Percentiles rank a stretch among this genome's conserved stretches.
Conservation (phyloP, 2,113 vertebrate species). For the Prunella fulvescens region DNA sequence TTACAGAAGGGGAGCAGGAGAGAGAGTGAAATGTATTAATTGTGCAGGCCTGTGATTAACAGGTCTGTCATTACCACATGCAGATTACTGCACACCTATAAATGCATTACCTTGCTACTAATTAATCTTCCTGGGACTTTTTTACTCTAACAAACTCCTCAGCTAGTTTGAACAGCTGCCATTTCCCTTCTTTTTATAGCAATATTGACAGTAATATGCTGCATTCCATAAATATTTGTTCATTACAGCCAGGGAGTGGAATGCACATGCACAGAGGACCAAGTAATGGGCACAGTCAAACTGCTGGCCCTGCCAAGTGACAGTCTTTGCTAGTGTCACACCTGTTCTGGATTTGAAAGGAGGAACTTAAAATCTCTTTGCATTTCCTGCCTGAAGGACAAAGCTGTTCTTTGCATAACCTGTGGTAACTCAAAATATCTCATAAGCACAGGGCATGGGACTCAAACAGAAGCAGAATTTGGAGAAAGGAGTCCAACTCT, state of each 20-base stretch:
- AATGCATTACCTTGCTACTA: neutral
- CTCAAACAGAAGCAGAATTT: neutral
- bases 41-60: neutral
- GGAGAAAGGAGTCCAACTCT: neutral
- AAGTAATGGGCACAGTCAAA: neutral
- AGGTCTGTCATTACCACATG: neutral
- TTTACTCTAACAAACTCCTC: neutral
- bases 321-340: slow-evolving; percentile 8
- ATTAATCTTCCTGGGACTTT: neutral
- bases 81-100: neutral
- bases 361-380: neutral
- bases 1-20: neutral
- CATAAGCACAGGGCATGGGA: rapidly evolving
- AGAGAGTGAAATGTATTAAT: neutral
- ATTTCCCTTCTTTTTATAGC: neutral
- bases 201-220: neutral
- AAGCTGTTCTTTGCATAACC: neutral
- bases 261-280: neutral
- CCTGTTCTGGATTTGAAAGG: neutral
- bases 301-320: neutral
- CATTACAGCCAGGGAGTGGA: neutral
- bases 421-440: neutral
- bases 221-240: slow-evolving; percentile 14
- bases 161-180: neutral
- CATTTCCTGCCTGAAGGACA: neutral